Evolutionary conservation across 2,888 invertebrate genomes (phyloP).

Genomic region (Hypomecis punctinalis): DNA sequence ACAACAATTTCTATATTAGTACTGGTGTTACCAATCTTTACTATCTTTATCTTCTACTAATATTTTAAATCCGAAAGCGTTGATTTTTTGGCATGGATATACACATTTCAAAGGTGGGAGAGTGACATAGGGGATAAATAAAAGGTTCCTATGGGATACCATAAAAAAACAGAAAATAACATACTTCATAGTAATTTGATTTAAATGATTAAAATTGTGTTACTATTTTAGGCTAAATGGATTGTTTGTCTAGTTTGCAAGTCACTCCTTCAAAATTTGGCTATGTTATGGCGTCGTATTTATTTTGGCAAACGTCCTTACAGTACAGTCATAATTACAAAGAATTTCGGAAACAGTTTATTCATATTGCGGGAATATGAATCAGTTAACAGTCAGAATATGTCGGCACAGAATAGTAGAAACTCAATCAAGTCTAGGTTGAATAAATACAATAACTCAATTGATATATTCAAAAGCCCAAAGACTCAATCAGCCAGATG

Average conservation of each 20-base stretch:
- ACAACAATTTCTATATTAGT: constrained; percentile 2
- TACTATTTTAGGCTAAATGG: too few species aligned
- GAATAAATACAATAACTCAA: constrained; percentile 32
- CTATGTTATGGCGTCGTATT: neutral
- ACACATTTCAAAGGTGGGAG: too few species aligned
- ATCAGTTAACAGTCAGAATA: constrained; percentile 12
- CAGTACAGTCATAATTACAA: neutral
- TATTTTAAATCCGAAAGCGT: too few species aligned
- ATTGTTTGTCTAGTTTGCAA: too few species aligned
- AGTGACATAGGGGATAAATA: too few species aligned
- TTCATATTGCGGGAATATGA: constrained; percentile 9
- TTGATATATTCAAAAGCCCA: constrained; percentile 24
- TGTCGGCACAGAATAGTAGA: constrained; percentile 18
- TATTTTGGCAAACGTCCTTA: constrained; percentile 1
- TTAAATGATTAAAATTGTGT: too few species aligned
- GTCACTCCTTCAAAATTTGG: neutral
- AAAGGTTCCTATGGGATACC: too few species aligned
- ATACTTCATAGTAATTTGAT: too few species aligned
- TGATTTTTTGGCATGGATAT: too few species aligned
- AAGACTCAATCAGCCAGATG: constrained; percentile 39
- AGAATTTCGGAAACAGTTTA: constrained; percentile 10
- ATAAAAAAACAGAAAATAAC: too few species aligned
- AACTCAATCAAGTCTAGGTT: constrained; percentile 29
- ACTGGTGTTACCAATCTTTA: neutral
- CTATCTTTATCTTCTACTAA: too few species aligned